Evolutionary conservation across 1,140 invertebrate species (phyloP), one percentile per base, ranked within the genome.

Genomic region (Drosophila lacertosa): DNA sequence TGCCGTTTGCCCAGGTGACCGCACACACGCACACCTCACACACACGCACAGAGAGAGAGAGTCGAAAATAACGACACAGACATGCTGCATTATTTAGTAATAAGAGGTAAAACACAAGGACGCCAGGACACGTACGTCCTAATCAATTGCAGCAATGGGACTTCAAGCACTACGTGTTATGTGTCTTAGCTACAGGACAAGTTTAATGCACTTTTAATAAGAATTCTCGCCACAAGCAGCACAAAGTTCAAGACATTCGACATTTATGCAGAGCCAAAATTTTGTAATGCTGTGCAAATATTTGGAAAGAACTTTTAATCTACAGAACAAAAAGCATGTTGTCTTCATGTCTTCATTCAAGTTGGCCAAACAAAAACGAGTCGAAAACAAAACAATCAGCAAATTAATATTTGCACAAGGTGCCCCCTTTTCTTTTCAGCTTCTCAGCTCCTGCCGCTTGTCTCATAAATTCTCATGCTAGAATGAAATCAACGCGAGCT

Each of bases 181-280:
- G 59, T 53, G 40, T 48, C 26, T 37, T 47, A 39, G 42, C 29
- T 9, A 22, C 24, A 33, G 26, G 50, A 57, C 60, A 80, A 60
- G 79, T 88, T 88, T 78, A 88, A 78, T 88, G 82, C 82, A 88
- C 82, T 86, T 86, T 86, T 86, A 77, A 86, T 86, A 86, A 77
- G 76, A 32, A n/a, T n/a, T n/a, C 48, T 24, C 29, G 13, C 20
- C 44, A 20, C 39, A 18, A 13, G 33, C 33, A 33, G 42, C 7
- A 37, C 24, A 29, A 59, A 39, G 45, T 35, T 35, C 42, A 32
- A 39, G 45, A 16, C 40, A 15, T 3, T 24, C 48, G 29, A 11
- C 54, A 57, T 10, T 42, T 58, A 62, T 54, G 48, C 50, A 42
- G 15, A 39, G 51, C 40, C 22, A 10, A 10, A 40, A 29, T 45